Evolutionary conservation across 2,797 vertebrate genomes (phyloP).

Genomic region (Dallia pectoralis): DNA sequence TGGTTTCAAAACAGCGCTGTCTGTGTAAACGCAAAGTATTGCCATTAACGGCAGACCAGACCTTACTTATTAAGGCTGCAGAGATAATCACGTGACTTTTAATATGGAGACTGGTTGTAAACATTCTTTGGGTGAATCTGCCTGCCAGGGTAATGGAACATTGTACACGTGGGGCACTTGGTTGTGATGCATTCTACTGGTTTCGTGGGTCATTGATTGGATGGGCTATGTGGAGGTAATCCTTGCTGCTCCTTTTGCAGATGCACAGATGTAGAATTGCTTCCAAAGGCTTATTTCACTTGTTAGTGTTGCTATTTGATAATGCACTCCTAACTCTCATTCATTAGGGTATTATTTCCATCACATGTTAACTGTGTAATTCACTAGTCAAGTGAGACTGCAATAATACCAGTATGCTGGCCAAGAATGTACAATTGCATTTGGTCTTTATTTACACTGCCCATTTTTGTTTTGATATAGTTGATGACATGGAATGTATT

Average conservation of each 20-base stretch:
- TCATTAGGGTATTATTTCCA: not conserved
- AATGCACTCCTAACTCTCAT: not conserved
- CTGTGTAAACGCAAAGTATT: no score
- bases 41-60: conserved; percentile 8
- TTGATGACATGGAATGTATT: no score
- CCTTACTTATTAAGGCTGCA: not conserved
- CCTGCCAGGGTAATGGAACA: conserved; percentile 26
- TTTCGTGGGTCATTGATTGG: conserved; percentile 13
- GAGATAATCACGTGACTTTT: conserved; percentile 15
- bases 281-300: not conserved
- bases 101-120: conserved; percentile 21
- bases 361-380: not conserved
- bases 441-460: no score
- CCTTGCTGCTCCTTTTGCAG: conserved; percentile 6
- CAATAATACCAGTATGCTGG: not conserved
- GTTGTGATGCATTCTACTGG: conserved; percentile 16
- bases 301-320: not conserved
- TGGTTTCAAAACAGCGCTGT: conserved; percentile 14
- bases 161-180: conserved; percentile 12
- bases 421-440: not conserved
- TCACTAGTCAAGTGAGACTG: not conserved
- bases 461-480: no score
- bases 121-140: conserved; percentile 26
- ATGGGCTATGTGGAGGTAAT: conserved; percentile 4
- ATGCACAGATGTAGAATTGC: not conserved